Percentiles rank a stretch among this genome's conserved stretches.
Evolutionary conservation across 2,113 vertebrate genomes (phyloP).

Genomic region (Thalassarche chlororhynchos): DNA sequence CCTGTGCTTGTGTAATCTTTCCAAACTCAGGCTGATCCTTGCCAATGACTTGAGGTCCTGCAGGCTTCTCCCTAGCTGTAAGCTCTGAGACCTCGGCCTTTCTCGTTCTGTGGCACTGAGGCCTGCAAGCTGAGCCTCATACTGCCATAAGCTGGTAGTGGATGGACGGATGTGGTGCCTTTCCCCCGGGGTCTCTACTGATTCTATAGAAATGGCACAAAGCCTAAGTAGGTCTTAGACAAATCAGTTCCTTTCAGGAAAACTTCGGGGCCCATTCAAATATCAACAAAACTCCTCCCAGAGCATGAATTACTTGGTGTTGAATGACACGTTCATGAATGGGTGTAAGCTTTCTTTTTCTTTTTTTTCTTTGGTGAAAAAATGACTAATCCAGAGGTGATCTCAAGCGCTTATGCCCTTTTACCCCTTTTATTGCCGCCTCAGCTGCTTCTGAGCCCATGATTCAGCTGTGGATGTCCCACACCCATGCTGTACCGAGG

Average conservation of each 20-base stretch:
- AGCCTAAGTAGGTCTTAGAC: neutral
- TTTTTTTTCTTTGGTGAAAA: neutral
- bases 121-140: neutral
- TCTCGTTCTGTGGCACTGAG: neutral
- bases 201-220: neutral
- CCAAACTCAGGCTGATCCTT: neutral
- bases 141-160: neutral
- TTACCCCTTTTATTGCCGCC: neutral
- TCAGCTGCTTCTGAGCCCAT: neutral
- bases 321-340: slow-evolving; percentile 10
- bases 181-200: neutral
- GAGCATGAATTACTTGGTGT: neutral
- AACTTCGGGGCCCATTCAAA: neutral
- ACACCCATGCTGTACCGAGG: slow-evolving; percentile 1
- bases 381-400: neutral
- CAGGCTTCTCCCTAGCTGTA: neutral
- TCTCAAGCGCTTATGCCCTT: neutral
- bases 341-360: neutral
- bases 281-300: slow-evolving; percentile 1
- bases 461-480: slow-evolving; percentile 13
- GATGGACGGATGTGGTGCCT: neutral
- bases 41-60: neutral
- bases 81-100: neutral
- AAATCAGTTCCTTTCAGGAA: neutral
- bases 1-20: neutral